These are phyloP conservation scores for Rhingia rostrata DNA, from an alignment of 2,888 invertebrate species.

Conservation along the genomic window DNA sequence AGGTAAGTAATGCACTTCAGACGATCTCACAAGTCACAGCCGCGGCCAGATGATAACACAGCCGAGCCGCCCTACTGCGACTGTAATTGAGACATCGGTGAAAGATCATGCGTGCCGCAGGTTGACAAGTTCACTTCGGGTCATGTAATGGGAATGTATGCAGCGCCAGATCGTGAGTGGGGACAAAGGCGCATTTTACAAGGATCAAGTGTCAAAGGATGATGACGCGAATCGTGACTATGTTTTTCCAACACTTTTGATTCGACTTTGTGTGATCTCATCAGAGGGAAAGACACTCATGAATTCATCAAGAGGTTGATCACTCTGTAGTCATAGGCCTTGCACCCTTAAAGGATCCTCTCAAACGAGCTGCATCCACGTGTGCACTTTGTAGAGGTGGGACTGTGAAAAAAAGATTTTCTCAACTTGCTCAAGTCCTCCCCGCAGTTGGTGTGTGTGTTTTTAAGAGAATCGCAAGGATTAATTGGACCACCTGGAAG, in stretches of 20 bases:
- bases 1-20: constrained; percentile 64
- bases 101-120: constrained; percentile 71
- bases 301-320: constrained; percentile 49
- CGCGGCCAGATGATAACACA: constrained; percentile 25
- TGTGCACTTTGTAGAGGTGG: neutral
- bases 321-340: neutral
- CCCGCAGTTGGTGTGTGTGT: constrained; percentile 22
- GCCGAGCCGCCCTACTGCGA: constrained; percentile 22
- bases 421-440: constrained; percentile 3
- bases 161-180: neutral
- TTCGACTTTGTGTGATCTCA: constrained; percentile 38
- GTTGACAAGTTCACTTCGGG: constrained; percentile 68
- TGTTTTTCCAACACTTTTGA: neutral
- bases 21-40: constrained; percentile 35
- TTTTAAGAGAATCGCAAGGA: constrained; percentile 68
- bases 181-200: constrained; percentile 45
- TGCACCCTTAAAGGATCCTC: constrained; percentile 54
- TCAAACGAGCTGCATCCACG: constrained; percentile 2
- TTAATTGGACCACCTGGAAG: constrained; percentile 74
- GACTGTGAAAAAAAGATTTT: neutral
- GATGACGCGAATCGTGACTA: constrained; percentile 53
- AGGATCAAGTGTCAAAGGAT: constrained; percentile 68
- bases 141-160: constrained; percentile 44
- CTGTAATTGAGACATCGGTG: constrained; percentile 71
- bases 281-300: constrained; percentile 25